These are phyloP conservation scores for Ammodytes dubius DNA, from an alignment of 2,113 vertebrate genomes.

Conservation along the genomic window DNA sequence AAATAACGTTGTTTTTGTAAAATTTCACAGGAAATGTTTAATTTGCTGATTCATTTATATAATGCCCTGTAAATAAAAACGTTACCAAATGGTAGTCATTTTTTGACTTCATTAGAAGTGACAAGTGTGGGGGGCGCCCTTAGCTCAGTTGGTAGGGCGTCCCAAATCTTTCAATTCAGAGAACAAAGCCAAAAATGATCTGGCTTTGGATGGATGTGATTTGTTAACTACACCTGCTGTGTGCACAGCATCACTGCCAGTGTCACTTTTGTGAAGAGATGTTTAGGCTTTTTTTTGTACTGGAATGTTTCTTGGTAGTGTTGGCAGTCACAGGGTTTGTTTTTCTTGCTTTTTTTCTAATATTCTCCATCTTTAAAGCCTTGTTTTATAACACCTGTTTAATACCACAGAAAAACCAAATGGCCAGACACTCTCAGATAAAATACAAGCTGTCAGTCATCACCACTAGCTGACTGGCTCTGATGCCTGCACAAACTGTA, in stretches of 20 bases:
- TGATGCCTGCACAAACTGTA: conserved; percentile 24
- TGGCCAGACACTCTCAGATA: conserved; percentile 48
- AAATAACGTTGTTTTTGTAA: conserved; percentile 4
- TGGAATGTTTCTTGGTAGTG: conserved; percentile 46
- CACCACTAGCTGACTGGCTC: conserved; percentile 39
- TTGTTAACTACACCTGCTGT: conserved; percentile 33
- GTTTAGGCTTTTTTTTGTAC: conserved; percentile 44
- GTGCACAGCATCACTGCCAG: conserved; percentile 25
- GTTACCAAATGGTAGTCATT: background rate
- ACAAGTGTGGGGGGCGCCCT: background rate
- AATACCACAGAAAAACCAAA: conserved; percentile 60
- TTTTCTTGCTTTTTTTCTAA: conserved; percentile 68
- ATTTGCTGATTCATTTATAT: background rate
- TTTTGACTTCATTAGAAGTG: background rate
- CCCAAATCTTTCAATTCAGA: background rate
- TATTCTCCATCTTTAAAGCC: conserved; percentile 47
- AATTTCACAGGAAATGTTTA: conserved; percentile 19
- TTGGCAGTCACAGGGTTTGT: conserved; percentile 52
- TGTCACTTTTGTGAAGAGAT: conserved; percentile 36
- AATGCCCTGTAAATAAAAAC: background rate
- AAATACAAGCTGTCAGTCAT: conserved; percentile 66
- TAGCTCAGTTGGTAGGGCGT: too few relatives aligned
- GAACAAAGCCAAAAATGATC: background rate
- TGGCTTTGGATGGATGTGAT: background rate
- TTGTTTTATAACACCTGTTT: conserved; percentile 65